Conservation (phyloP, 2,797 vertebrate species). For the Macrochelys suwanniensis region DNA sequence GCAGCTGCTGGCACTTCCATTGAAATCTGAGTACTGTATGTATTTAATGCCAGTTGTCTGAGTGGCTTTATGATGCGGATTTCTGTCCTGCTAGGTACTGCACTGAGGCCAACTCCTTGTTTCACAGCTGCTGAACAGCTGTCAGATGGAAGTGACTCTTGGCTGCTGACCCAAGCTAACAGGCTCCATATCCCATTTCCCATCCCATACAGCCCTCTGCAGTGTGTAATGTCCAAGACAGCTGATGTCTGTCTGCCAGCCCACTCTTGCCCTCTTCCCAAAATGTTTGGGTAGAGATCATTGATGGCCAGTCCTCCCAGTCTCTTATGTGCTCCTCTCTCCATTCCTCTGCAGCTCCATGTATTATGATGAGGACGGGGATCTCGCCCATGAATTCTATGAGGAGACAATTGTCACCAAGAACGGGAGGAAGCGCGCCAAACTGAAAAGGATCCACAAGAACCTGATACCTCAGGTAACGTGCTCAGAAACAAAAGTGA, state of each 20-base stretch:
- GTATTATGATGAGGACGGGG: conserved; percentile 97
- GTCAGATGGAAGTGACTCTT: neutral
- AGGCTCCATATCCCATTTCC: neutral
- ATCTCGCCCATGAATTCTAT: conserved; percentile 98
- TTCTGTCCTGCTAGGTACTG: neutral
- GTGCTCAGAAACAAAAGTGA: neutral
- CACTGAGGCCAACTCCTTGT: neutral
- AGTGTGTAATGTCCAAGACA: no score
- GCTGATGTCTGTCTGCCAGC: neutral
- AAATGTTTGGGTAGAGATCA: neutral
- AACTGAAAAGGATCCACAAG: conserved; percentile 97
- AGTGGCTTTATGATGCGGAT: neutral
- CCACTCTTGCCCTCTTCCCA: neutral
- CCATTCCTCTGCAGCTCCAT: conserved; percentile 87
- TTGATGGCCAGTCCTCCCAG: neutral
- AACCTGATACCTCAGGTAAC: conserved; percentile 97
- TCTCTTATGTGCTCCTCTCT: neutral
- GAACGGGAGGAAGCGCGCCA: conserved; percentile 95
- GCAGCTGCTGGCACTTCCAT: neutral
- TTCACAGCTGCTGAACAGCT: neutral
- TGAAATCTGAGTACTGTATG: neutral
- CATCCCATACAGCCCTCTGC: neutral
- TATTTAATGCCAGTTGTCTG: no score
- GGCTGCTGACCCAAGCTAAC: neutral
- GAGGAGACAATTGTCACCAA: conserved; percentile 97